These are phyloP conservation scores for Chrysomela aeneicollis DNA, from an alignment of 2,888 invertebrate species.

Conservation along the genomic window DNA sequence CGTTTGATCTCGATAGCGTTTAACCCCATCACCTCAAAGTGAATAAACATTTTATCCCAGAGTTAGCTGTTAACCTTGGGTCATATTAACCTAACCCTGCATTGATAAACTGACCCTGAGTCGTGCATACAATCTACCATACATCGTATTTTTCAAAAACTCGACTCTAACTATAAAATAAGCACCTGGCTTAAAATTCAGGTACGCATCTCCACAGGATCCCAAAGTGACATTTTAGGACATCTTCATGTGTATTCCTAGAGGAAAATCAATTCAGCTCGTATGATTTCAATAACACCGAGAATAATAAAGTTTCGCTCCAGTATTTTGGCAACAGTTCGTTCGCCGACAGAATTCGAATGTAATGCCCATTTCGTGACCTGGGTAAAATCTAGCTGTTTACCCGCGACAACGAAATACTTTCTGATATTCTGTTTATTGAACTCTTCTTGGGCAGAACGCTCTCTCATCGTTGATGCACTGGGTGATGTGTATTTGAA, in stretches of 20 bases:
- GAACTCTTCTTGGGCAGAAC: background rate
- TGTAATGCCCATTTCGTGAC: slow-evolving; percentile 55
- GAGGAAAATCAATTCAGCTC: slow-evolving; percentile 41
- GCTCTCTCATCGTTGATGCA: too few relatives aligned
- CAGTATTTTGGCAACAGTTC: slow-evolving; percentile 58
- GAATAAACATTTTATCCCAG: too few relatives aligned
- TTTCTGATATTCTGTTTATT: background rate
- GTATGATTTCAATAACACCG: slow-evolving; percentile 54
- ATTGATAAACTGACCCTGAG: too few relatives aligned
- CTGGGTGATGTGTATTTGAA: background rate
- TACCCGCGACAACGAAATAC: background rate
- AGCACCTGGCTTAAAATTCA: background rate
- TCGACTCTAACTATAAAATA: too few relatives aligned
- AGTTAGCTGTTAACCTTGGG: too few relatives aligned
- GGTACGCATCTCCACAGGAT: background rate
- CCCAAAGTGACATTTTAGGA: slow-evolving; percentile 8
- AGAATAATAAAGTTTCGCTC: slow-evolving; percentile 52
- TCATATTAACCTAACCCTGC: too few relatives aligned
- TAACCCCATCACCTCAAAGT: too few relatives aligned
- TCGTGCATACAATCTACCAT: too few relatives aligned
- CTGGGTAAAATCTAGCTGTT: slow-evolving; percentile 40
- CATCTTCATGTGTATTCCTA: slow-evolving; percentile 19
- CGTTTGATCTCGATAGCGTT: too few relatives aligned
- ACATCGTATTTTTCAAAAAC: too few relatives aligned
- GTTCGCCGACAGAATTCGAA: slow-evolving; percentile 53